Base-by-base conservation (phyloP, 2,797 vertebrate species). In the Sebastes diploproa region DNA sequence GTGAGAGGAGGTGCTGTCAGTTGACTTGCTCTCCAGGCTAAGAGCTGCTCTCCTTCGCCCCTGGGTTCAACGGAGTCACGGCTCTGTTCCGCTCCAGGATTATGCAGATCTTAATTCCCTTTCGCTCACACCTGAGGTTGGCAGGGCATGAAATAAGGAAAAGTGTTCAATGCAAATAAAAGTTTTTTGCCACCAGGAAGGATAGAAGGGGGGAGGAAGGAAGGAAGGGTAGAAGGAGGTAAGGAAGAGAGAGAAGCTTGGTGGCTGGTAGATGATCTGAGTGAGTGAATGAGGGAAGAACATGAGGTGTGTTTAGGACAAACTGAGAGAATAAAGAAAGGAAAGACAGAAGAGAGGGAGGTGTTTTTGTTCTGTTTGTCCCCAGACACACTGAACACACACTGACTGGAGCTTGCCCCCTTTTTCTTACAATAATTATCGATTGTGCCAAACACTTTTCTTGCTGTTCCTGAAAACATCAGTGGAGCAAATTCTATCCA, bases 141-240 rank as follows among this genome's bases (percentile, higher is more conserved):
- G 91, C 93, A 90, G 91, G 92, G 90, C 94, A 93, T 95, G 94
- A 96, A 95, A 95, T 94, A 93, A 86, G 93, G 81, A 92, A 92
- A 91, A 94, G 82, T 88, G 88, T 86, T 92, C 81, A 29, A 66
- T 69, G 78, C 77, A 89, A 93, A 92, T 90, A 93, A 90, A 94
- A 91, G 82, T 89, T 91, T 87, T 87, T 83, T 63, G 65, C 82
- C 86, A 90, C 60, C 59, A 71, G 61, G 70, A 74, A 65, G 62
- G 67, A 63, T n/a, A 25, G 54, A 82, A 65, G 23, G 18, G 23
- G 13, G 55, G 16, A 67, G 71, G 54, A 64, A 3, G 22, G 7
- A 22, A 61, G 59, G 18, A 30, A 20, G 30, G 30, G 25, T 55
- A 54, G 66, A 56, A 58, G 7, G 32, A 64, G 34, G 42, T 42